A percentile compares a stretch with the other conserved stretches of the same genome.
phyloP scores from a whole-genome alignment of 2,797 vertebrate genomes.

The Scyliorhinus canicula region DNA sequence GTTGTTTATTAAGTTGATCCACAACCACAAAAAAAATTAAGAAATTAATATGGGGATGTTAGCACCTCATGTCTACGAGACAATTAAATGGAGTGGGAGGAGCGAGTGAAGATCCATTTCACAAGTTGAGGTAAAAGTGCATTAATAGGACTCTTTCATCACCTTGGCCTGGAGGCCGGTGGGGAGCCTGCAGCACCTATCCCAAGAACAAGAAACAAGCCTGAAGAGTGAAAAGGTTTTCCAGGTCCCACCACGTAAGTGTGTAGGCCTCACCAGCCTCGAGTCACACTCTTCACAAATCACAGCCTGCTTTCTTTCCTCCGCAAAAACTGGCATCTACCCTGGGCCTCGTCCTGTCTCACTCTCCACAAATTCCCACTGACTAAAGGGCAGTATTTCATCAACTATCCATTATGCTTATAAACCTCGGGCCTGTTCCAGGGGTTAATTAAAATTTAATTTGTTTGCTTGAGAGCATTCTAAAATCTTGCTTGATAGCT shows the following conservation, averaged over 20 bases:
- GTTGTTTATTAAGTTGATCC: not conserved
- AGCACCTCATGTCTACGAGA: too few species aligned
- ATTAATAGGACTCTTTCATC: not conserved
- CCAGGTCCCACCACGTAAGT: not conserved
- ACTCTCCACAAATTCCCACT: not conserved
- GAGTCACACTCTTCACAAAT: not conserved
- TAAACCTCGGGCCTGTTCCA: not conserved
- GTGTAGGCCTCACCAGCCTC: not conserved
- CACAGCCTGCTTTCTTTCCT: not conserved
- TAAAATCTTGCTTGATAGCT: not conserved
- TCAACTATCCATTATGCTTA: not conserved
- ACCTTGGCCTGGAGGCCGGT: not conserved
- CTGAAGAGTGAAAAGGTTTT: not conserved
- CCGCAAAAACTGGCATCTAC: not conserved
- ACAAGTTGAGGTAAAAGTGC: not conserved
- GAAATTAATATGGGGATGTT: not conserved
- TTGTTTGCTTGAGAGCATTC: not conserved
- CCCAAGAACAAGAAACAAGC: not conserved
- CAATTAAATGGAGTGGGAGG: not conserved
- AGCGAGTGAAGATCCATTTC: too few species aligned
- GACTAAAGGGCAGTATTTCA: not conserved
- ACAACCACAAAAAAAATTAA: not conserved
- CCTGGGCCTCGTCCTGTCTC: not conserved
- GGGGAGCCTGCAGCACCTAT: not conserved
- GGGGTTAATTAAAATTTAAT: not conserved